Evolutionary conservation across 23 tunicate species (phyloP).

Genomic region (Corella eumyota): DNA sequence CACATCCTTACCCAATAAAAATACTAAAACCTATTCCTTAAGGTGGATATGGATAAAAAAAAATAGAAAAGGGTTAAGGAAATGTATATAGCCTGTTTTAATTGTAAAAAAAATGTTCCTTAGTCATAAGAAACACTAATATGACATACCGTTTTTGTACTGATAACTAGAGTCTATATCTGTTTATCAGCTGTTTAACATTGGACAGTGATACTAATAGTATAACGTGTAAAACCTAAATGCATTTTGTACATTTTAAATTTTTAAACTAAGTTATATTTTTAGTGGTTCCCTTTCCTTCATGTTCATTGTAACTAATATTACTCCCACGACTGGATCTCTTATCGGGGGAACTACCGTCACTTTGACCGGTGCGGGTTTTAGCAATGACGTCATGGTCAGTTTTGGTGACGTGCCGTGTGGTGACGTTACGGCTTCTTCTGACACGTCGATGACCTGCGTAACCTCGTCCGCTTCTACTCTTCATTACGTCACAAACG

Average conservation of each 20-base stretch:
- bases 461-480: slow-evolving; percentile 15
- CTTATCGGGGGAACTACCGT: slow-evolving; percentile 49
- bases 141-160: neutral
- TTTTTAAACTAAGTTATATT: neutral
- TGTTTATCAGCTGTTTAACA: too few relatives aligned
- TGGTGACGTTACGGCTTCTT: neutral
- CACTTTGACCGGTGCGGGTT: slow-evolving; percentile 34
- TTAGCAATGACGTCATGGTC: slow-evolving; percentile 21
- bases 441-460: slow-evolving; percentile 14
- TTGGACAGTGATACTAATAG: too few relatives aligned
- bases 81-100: too few relatives aligned
- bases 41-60: too few relatives aligned
- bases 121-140: too few relatives aligned
- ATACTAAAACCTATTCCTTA: too few relatives aligned
- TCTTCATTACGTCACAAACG: slow-evolving; percentile 41
- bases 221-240: too few relatives aligned
- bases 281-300: slow-evolving; percentile 7
- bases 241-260: too few relatives aligned
- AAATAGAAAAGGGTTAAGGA: too few relatives aligned
- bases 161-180: neutral
- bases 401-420: slow-evolving; percentile 37
- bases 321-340: slow-evolving; percentile 32
- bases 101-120: too few relatives aligned
- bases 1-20: too few relatives aligned
- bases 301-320: slow-evolving; percentile 17